phyloP scores from a whole-genome alignment of 2,888 invertebrate genomes.

The Sarcophaga rosellei region DNA sequence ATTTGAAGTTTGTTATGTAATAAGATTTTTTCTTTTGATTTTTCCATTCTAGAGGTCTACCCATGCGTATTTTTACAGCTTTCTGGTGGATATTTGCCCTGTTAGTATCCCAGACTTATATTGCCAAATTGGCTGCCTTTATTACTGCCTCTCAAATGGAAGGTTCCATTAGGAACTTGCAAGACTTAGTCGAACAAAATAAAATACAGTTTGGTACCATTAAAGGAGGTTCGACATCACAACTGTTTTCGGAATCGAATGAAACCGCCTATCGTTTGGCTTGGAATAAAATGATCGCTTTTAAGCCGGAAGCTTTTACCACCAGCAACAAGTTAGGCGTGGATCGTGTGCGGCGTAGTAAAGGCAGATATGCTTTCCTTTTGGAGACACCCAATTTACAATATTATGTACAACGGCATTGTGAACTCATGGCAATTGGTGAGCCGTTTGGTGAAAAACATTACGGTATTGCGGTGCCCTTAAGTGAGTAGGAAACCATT shows the following conservation, averaged over 20 bases:
- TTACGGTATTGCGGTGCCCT: slow-evolving; percentile 96
- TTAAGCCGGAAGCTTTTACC: slow-evolving; percentile 91
- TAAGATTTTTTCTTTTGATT: not conserved
- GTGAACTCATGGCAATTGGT: slow-evolving; percentile 90
- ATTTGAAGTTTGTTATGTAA: no score
- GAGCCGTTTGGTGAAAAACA: slow-evolving; percentile 93
- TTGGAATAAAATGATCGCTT: slow-evolving; percentile 93
- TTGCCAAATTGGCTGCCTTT: slow-evolving; percentile 97
- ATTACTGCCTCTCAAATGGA: slow-evolving; percentile 94
- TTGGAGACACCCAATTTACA: slow-evolving; percentile 98
- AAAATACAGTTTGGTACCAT: slow-evolving; percentile 97
- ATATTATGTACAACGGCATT: slow-evolving; percentile 91
- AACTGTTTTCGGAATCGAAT: slow-evolving; percentile 93
- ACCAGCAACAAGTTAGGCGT: slow-evolving; percentile 91
- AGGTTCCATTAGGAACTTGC: slow-evolving; percentile 93
- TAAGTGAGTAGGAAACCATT: slow-evolving; percentile 85
- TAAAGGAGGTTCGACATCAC: slow-evolving; percentile 91
- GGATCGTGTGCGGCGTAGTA: slow-evolving; percentile 88
- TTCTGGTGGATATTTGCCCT: slow-evolving; percentile 92
- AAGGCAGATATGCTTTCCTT: slow-evolving; percentile 93
- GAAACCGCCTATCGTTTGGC: slow-evolving; percentile 93
- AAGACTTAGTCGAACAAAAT: slow-evolving; percentile 95
- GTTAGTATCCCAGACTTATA: slow-evolving; percentile 92
- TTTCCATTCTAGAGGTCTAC: slow-evolving; percentile 84
- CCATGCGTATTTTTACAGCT: slow-evolving; percentile 88